phyloP scores from a whole-genome alignment of 2,113 vertebrate species.

The Amia ocellicauda region DNA sequence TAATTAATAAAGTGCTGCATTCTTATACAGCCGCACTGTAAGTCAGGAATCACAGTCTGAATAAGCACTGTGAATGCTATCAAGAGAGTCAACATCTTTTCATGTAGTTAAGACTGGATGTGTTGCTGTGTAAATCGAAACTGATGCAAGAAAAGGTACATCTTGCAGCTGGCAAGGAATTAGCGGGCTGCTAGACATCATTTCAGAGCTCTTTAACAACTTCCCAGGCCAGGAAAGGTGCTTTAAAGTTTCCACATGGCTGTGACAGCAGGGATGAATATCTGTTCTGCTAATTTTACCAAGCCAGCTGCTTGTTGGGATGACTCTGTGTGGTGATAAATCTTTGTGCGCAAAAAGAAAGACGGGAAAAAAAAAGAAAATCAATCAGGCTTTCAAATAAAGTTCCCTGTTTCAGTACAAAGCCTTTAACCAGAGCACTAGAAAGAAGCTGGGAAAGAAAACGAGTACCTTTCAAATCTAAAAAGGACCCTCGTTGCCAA shows the following conservation, averaged over 20 bases:
- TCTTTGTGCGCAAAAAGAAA: constrained; percentile 5
- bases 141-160: constrained; percentile 30
- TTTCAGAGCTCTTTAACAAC: constrained; percentile 76
- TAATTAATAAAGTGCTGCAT: no score
- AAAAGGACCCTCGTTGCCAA: not conserved
- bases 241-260: constrained; percentile 76
- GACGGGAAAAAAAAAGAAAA: not conserved
- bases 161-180: constrained; percentile 71
- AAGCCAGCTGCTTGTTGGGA: constrained; percentile 45
- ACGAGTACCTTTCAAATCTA: not conserved
- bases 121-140: constrained; percentile 48
- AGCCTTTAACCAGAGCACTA: not conserved
- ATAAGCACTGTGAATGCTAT: no score
- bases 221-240: constrained; percentile 74
- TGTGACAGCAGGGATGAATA: constrained; percentile 63
- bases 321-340: constrained; percentile 19
- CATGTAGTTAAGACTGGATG: no score
- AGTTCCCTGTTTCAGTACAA: not conserved
- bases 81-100: no score
- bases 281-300: constrained; percentile 48
- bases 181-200: constrained; percentile 58
- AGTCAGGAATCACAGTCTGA: no score
- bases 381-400: not conserved
- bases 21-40: no score
- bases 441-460: not conserved